phyloP scores from a whole-genome alignment of 2,888 invertebrate species.

The Cephonodes hylas region DNA sequence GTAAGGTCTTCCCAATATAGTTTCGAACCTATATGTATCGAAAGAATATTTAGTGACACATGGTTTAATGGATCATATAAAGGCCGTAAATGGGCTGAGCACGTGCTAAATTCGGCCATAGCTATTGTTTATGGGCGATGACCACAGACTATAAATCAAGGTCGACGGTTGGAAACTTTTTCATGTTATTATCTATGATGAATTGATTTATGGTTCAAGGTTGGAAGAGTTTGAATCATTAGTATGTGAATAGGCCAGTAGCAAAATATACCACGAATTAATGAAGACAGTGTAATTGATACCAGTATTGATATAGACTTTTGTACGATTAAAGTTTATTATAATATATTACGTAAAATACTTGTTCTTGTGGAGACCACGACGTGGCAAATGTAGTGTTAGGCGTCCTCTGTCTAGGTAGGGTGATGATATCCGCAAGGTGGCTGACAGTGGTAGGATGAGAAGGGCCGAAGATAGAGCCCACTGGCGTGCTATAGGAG shows the following conservation, averaged over 20 bases:
- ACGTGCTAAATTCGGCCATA: conserved; percentile 9
- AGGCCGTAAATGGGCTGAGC: background rate
- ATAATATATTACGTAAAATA: too few relatives aligned
- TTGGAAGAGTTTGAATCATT: background rate
- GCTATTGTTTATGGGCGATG: background rate
- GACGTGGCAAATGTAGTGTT: too few relatives aligned
- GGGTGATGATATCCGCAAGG: too few relatives aligned
- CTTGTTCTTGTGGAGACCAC: too few relatives aligned
- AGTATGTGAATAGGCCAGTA: background rate
- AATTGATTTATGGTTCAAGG: background rate
- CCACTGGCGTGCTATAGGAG: too few relatives aligned
- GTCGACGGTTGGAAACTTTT: background rate
- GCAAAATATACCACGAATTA: too few relatives aligned
- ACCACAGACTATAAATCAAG: background rate
- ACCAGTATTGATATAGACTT: too few relatives aligned
- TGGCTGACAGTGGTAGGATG: too few relatives aligned
- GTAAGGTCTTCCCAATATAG: background rate
- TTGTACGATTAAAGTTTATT: too few relatives aligned
- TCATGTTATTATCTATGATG: background rate
- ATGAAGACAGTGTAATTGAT: too few relatives aligned
- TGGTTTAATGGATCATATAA: background rate
- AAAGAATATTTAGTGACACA: background rate
- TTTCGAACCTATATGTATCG: background rate
- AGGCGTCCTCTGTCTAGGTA: too few relatives aligned
- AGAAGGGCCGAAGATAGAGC: too few relatives aligned